A percentile compares a stretch with the other conserved stretches of the same genome.
Evolutionary conservation across 92 coral and sea anemone species (phyloP).

Genomic region (Micromussa lordhowensis): DNA sequence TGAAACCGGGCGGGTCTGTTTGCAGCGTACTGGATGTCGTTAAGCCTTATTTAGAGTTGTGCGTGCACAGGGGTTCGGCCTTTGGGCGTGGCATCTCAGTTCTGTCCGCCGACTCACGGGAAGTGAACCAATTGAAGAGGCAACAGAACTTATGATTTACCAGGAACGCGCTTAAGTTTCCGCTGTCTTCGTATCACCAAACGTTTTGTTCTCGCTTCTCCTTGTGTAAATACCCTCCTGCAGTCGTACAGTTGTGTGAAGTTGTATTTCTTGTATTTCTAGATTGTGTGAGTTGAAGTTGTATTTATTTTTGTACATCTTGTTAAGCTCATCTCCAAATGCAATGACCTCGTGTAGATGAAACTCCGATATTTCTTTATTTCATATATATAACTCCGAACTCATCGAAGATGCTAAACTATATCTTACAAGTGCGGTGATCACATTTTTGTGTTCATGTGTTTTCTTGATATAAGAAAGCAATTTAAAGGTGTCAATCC

Average conservation of each 20-base stretch:
- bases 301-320: background rate
- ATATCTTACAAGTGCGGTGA: background rate
- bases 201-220: background rate
- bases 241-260: background rate
- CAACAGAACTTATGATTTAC: background rate
- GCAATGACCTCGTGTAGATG: background rate
- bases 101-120: slow-evolving; percentile 43
- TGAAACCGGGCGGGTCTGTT: slow-evolving; percentile 48
- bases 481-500: background rate
- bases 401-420: background rate
- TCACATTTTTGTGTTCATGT: background rate
- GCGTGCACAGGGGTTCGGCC: slow-evolving; percentile 64
- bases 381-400: no score
- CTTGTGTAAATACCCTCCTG: background rate
- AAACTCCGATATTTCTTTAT: background rate
- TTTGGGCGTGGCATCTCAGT: slow-evolving; percentile 69
- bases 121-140: slow-evolving; percentile 46
- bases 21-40: slow-evolving; percentile 74
- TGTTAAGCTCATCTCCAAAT: background rate
- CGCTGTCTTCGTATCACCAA: background rate
- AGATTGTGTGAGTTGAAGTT: no score
- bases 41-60: slow-evolving; percentile 67
- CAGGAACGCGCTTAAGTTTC: background rate
- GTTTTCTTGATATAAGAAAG: background rate
- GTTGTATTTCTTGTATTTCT: no score